phyloP scores from a whole-genome alignment of 2,888 invertebrate genomes.

The Eupeodes latifasciatus region DNA sequence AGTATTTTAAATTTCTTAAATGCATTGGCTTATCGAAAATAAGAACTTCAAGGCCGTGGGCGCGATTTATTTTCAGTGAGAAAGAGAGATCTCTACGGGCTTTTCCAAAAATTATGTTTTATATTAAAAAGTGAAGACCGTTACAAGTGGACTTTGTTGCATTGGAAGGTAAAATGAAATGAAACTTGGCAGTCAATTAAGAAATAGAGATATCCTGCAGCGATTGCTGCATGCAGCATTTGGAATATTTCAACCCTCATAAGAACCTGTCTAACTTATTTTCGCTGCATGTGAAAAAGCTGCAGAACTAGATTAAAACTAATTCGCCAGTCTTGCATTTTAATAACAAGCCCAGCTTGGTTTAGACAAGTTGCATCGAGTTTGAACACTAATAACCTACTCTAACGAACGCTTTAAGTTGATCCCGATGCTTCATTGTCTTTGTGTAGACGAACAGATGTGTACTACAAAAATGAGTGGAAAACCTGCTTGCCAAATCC shows the following conservation, averaged over 20 bases:
- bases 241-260: not conserved
- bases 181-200: too few species aligned
- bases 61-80: too few species aligned
- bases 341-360: not conserved
- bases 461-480: conserved; percentile 22
- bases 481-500: not conserved
- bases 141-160: too few species aligned
- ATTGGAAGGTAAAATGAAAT: too few species aligned
- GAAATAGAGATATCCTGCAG: too few species aligned
- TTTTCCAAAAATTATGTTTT: too few species aligned
- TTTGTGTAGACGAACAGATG: conserved; percentile 28
- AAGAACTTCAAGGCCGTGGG: too few species aligned
- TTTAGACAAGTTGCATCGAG: not conserved
- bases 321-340: conserved; percentile 7
- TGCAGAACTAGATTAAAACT: not conserved
- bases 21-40: too few species aligned
- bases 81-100: too few species aligned
- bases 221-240: too few species aligned
- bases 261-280: not conserved
- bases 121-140: too few species aligned
- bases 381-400: conserved; percentile 12
- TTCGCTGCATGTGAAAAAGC: conserved; percentile 13
- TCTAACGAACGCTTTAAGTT: conserved; percentile 25
- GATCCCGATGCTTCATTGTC: conserved; percentile 22
- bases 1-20: too few species aligned